Percentiles rank a stretch among this genome's conserved stretches.
phyloP scores from a whole-genome alignment of 2,888 invertebrate species.

The Bombylius discolor region DNA sequence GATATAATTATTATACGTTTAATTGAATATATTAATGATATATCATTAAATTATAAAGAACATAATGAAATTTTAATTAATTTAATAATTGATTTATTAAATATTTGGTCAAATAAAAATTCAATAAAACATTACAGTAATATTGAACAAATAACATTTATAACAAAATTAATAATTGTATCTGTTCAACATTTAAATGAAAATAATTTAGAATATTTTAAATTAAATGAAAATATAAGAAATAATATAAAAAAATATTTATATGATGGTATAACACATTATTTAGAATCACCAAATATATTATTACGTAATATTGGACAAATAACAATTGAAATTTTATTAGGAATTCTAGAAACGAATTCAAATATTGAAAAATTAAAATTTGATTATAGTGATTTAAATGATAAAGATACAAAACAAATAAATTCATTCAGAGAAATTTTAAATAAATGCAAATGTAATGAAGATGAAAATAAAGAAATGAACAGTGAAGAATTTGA shows the following conservation, averaged over 20 bases:
- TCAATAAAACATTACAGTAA: slow-evolving; percentile 45
- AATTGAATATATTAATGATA: slow-evolving; percentile 44
- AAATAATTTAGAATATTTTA: slow-evolving; percentile 14
- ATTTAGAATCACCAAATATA: slow-evolving; percentile 50
- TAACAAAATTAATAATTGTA: slow-evolving; percentile 52
- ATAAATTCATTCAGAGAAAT: slow-evolving; percentile 34
- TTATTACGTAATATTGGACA: slow-evolving; percentile 56
- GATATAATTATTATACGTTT: slow-evolving; percentile 46
- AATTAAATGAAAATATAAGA: slow-evolving; percentile 19
- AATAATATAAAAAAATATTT: slow-evolving; percentile 34
- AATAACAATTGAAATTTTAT: slow-evolving; percentile 54
- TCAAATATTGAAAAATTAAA: slow-evolving; percentile 42
- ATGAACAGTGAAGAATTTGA: slow-evolving; percentile 5
- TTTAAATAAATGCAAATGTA: neutral
- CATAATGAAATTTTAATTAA: slow-evolving; percentile 29
- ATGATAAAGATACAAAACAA: slow-evolving; percentile 38
- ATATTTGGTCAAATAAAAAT: slow-evolving; percentile 56
- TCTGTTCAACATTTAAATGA: slow-evolving; percentile 38
- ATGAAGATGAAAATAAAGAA: neutral
- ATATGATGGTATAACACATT: slow-evolving; percentile 52
- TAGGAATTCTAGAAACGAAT: slow-evolving; percentile 38
- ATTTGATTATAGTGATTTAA: slow-evolving; percentile 52
- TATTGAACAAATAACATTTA: slow-evolving; percentile 54
- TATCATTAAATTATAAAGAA: slow-evolving; percentile 11
- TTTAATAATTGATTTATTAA: slow-evolving; percentile 43